Conservation (phyloP, 2,113 vertebrate genomes). For the Platichthys flesus region DNA sequence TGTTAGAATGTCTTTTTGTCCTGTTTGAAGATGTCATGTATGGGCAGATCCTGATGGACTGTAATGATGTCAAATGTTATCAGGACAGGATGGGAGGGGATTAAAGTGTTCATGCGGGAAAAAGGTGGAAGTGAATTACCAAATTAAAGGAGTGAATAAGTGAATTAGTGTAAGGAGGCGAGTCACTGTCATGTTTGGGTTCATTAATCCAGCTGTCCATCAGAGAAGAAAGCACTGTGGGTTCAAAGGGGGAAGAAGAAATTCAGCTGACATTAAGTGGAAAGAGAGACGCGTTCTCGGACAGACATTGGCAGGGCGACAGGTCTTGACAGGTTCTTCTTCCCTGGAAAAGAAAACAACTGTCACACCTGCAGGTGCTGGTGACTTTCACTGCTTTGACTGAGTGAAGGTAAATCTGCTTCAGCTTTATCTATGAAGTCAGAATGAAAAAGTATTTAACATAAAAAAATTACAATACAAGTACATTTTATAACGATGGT, state of each 20-base stretch:
- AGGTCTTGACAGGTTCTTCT: conserved; percentile 47
- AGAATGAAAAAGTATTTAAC: not conserved
- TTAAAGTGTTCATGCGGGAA: conserved; percentile 42
- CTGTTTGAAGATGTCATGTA: conserved; percentile 35
- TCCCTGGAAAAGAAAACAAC: conserved; percentile 20
- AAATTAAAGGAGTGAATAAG: conserved; percentile 31
- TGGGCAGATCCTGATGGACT: conserved; percentile 35
- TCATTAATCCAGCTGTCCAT: conserved; percentile 40
- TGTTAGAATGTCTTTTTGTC: not conserved
- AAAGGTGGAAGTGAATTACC: conserved; percentile 26
- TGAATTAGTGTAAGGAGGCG: conserved; percentile 15
- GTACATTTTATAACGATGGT: too few species aligned
- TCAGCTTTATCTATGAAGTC: not conserved
- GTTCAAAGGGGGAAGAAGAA: not conserved
- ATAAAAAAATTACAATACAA: not conserved
- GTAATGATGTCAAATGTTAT: conserved; percentile 11
- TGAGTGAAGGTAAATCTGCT: not conserved
- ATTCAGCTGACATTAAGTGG: conserved; percentile 2
- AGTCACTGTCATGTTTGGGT: not conserved
- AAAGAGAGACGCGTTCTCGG: not conserved
- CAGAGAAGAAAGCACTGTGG: conserved; percentile 11
- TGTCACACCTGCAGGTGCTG: conserved; percentile 32
- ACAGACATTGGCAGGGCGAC: not conserved
- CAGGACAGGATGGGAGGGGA: conserved; percentile 24
- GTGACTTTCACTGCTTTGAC: conserved; percentile 13